phyloP scores from a whole-genome alignment of 2,113 vertebrate species.

The Pachypanchax playfairii region DNA sequence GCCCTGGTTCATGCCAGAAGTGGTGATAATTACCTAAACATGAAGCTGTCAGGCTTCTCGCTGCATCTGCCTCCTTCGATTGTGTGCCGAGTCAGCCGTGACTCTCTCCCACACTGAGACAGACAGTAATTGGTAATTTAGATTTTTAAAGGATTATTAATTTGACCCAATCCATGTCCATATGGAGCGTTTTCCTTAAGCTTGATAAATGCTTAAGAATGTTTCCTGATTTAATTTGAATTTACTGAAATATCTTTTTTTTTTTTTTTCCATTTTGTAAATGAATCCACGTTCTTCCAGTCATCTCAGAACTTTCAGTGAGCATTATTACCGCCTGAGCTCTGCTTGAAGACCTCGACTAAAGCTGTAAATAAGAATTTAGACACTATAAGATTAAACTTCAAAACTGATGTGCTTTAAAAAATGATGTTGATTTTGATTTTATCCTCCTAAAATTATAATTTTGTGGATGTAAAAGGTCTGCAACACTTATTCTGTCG shows the following conservation, averaged over 20 bases:
- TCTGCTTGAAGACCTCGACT: no score
- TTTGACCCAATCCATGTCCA: conserved; percentile 58
- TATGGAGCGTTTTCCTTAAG: conserved; percentile 55
- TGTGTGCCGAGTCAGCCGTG: conserved; percentile 69
- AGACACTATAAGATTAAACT: no score
- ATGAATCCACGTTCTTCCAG: no score
- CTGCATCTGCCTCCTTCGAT: conserved; percentile 58
- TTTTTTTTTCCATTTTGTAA: no score
- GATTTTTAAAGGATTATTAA: conserved; percentile 69
- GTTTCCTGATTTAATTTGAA: not conserved
- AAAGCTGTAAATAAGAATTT: no score
- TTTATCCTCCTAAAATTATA: no score
- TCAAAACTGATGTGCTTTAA: no score
- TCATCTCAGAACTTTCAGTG: no score
- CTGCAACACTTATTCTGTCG: no score
- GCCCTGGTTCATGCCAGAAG: conserved; percentile 68
- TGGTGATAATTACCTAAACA: conserved; percentile 81
- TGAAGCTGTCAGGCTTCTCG: conserved; percentile 72
- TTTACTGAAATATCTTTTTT: not conserved
- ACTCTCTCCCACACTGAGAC: conserved; percentile 44
- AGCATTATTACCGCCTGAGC: no score
- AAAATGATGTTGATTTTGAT: no score
- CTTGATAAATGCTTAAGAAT: conserved; percentile 53
- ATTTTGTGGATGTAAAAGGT: no score
- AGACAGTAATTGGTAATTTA: conserved; percentile 69